phyloP scores from a whole-genome alignment of 2,888 invertebrate species.

The Aleiodes leptofemur region DNA sequence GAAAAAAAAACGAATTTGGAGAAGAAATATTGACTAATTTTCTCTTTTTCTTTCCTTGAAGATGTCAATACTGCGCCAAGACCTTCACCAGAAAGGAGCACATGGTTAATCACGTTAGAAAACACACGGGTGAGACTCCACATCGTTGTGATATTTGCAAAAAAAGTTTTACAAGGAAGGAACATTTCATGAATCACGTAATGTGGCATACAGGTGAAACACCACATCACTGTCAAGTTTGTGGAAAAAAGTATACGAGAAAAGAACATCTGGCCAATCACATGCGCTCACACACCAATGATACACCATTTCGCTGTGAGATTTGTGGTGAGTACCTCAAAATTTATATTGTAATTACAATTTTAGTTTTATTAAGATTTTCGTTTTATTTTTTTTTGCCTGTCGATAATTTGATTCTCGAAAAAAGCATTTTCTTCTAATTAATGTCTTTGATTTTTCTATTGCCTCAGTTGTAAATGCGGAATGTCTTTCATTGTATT shows the following conservation, averaged over 20 bases:
- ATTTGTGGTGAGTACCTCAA: conserved; percentile 81
- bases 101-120: conserved; percentile 87
- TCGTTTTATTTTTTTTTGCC: not conserved
- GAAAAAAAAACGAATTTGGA: not conserved
- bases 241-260: conserved; percentile 92
- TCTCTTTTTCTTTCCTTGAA: conserved; percentile 58
- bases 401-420: not conserved
- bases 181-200: conserved; percentile 87
- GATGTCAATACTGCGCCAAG: conserved; percentile 86
- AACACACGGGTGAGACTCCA: conserved; percentile 86
- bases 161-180: conserved; percentile 86
- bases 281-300: conserved; percentile 91
- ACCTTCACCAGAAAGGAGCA: conserved; percentile 87
- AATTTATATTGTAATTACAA: conserved; percentile 48
- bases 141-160: conserved; percentile 87
- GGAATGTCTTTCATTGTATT: too few species aligned
- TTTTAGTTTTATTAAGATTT: conserved; percentile 48
- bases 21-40: conserved; percentile 32
- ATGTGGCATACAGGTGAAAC: conserved; percentile 92
- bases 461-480: too few species aligned
- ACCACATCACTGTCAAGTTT: conserved; percentile 90
- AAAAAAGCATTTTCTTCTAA: not conserved
- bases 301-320: conserved; percentile 91
- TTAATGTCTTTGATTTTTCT: too few species aligned
- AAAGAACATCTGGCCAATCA: conserved; percentile 93